A percentile compares a stretch with the other conserved stretches of the same genome.
Evolutionary conservation across 1,140 invertebrate species (phyloP).

Genomic region (Camponotus floridanus): DNA sequence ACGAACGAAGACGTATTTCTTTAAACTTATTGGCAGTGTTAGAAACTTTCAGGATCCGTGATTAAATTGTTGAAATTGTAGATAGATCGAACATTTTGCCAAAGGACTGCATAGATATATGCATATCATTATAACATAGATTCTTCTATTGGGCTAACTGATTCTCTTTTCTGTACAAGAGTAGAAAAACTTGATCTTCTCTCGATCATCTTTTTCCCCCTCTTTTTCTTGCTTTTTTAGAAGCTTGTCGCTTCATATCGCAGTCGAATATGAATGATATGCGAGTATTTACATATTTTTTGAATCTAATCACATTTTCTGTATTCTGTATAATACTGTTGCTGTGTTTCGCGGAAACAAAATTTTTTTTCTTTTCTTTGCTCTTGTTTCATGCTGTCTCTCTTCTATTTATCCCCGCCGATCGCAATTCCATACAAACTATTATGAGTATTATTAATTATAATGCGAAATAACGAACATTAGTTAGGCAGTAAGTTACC

Average conservation of each 20-base stretch:
- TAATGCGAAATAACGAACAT: slow-evolving; percentile 58
- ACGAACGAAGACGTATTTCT: slow-evolving; percentile 60
- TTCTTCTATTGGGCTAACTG: slow-evolving; percentile 56
- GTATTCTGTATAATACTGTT: slow-evolving; percentile 64
- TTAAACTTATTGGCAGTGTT: slow-evolving; percentile 77
- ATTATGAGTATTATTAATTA: slow-evolving; percentile 69
- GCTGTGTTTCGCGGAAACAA: slow-evolving; percentile 56
- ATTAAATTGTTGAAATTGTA: slow-evolving; percentile 55
- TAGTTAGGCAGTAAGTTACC: slow-evolving; percentile 70
- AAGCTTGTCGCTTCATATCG: slow-evolving; percentile 40
- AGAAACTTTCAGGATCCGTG: slow-evolving; percentile 73
- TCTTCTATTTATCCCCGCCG: neutral
- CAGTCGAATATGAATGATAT: slow-evolving; percentile 70
- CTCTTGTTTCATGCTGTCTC: neutral
- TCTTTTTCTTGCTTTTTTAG: slow-evolving; percentile 36
- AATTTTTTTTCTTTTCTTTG: slow-evolving; percentile 29
- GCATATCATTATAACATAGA: slow-evolving; percentile 56
- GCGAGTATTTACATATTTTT: slow-evolving; percentile 72
- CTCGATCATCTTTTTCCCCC: neutral
- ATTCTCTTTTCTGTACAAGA: slow-evolving; percentile 70
- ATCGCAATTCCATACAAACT: slow-evolving; percentile 56
- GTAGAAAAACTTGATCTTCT: slow-evolving; percentile 69
- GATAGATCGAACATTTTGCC: slow-evolving; percentile 59
- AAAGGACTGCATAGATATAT: slow-evolving; percentile 45
- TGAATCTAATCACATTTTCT: slow-evolving; percentile 35